Percentiles rank a stretch among this genome's conserved stretches.
phyloP scores from a whole-genome alignment of 2,113 vertebrate species.

The Chelonoidis abingdonii region DNA sequence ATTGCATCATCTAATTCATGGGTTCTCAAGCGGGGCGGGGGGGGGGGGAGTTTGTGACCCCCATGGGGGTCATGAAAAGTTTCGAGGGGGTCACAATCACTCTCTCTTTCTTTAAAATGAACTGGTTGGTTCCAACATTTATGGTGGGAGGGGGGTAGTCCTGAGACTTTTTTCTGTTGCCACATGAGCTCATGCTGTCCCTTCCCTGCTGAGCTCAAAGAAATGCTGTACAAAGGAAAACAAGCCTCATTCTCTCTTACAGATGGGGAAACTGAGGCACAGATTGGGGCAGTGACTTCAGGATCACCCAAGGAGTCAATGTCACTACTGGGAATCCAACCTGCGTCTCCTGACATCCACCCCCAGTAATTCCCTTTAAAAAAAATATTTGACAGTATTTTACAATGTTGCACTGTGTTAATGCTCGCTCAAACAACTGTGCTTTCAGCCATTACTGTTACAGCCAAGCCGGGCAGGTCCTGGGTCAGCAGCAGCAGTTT shows the following conservation, averaged over 20 bases:
- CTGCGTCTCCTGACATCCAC: fast-evolving
- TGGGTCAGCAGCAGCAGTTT: too few species aligned
- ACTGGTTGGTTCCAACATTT: not conserved
- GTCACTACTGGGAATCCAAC: not conserved
- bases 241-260: too few species aligned
- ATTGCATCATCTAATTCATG: not conserved
- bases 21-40: not conserved
- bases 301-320: not conserved
- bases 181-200: not conserved
- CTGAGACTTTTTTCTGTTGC: too few species aligned
- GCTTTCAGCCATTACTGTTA: not conserved
- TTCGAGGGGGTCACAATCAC: not conserved
- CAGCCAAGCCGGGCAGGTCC: too few species aligned
- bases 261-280: not conserved
- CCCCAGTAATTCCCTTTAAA: not conserved
- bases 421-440: not conserved
- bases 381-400: not conserved
- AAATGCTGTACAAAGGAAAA: not conserved
- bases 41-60: not conserved
- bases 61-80: not conserved
- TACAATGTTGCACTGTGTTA: fast-evolving
- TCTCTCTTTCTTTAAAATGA: not conserved
- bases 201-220: not conserved
- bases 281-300: not conserved
- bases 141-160: not conserved